phyloP scores from a whole-genome alignment of 2,888 invertebrate genomes.

The Eustalomyia histrio region DNA sequence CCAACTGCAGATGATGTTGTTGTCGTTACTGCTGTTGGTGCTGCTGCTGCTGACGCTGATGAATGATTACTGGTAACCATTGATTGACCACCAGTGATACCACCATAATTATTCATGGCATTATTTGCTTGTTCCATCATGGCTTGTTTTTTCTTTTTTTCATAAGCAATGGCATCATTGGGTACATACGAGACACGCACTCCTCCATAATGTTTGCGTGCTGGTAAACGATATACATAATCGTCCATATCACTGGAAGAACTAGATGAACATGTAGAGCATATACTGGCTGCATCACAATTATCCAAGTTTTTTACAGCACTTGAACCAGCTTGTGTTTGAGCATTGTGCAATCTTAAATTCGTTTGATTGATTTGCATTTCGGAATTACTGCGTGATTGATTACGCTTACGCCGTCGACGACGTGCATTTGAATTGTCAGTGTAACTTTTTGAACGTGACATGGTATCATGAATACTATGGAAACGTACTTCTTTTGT shows the following conservation, averaged over 20 bases:
- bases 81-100: conserved; percentile 23
- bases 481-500: conserved; percentile 79
- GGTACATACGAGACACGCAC: conserved; percentile 95
- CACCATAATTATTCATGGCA: conserved; percentile 31
- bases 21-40: background rate
- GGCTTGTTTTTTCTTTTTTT: conserved; percentile 83
- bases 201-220: conserved; percentile 91
- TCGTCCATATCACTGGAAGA: conserved; percentile 91
- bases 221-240: conserved; percentile 91
- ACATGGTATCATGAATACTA: conserved; percentile 79
- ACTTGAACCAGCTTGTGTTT: conserved; percentile 71
- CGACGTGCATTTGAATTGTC: conserved; percentile 79
- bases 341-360: conserved; percentile 75
- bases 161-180: conserved; percentile 92
- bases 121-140: conserved; percentile 53
- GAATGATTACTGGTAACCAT: conserved; percentile 40
- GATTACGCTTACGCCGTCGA: conserved; percentile 75
- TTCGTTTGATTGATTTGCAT: conserved; percentile 79
- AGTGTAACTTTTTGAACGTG: conserved; percentile 81
- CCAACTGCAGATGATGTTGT: conserved; percentile 53
- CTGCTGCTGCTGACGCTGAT: background rate
- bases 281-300: conserved; percentile 88
- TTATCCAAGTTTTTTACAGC: conserved; percentile 69
- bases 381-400: conserved; percentile 78
- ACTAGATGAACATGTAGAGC: conserved; percentile 94